Conservation (phyloP, 2,888 invertebrate species). For the Oscheius sp. region DNA sequence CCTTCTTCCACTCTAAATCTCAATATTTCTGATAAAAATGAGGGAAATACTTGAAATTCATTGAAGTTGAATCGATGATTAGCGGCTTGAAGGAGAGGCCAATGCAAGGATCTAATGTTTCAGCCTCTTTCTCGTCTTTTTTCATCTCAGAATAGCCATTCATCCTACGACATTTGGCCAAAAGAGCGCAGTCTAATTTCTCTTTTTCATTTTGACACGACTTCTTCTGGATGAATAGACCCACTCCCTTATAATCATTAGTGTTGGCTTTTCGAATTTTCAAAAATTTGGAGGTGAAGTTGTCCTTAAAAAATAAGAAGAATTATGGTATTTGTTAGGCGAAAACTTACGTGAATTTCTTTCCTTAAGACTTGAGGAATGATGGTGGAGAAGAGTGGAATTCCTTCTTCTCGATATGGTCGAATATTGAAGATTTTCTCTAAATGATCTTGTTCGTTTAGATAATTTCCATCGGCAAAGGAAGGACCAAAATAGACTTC, state of each 20-base stretch:
- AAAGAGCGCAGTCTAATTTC: constrained; percentile 1
- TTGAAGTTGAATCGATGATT: neutral
- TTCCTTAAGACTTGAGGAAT: neutral
- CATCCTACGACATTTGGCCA: constrained; percentile 5
- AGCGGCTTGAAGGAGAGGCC: neutral
- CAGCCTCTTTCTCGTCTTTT: neutral
- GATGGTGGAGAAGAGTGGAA: constrained; percentile 6
- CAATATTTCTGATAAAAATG: no score
- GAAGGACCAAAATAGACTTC: neutral
- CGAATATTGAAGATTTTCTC: neutral
- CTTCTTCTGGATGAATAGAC: constrained; percentile 7
- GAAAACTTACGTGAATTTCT: neutral
- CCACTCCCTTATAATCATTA: neutral
- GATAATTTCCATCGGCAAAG: neutral
- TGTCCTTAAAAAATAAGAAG: neutral
- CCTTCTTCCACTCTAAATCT: neutral
- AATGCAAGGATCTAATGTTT: neutral
- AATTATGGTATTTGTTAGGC: neutral
- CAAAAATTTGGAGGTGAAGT: constrained; percentile 10
- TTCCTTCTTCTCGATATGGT: neutral
- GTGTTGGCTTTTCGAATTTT: neutral
- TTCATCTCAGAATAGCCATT: neutral
- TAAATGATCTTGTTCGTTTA: neutral
- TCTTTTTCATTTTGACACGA: constrained; percentile 3
- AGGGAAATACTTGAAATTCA: neutral